Percentiles rank a stretch among this genome's conserved stretches.
Evolutionary conservation across 2,888 invertebrate genomes (phyloP).

Genomic region (Chrysotoxum bicinctum): DNA sequence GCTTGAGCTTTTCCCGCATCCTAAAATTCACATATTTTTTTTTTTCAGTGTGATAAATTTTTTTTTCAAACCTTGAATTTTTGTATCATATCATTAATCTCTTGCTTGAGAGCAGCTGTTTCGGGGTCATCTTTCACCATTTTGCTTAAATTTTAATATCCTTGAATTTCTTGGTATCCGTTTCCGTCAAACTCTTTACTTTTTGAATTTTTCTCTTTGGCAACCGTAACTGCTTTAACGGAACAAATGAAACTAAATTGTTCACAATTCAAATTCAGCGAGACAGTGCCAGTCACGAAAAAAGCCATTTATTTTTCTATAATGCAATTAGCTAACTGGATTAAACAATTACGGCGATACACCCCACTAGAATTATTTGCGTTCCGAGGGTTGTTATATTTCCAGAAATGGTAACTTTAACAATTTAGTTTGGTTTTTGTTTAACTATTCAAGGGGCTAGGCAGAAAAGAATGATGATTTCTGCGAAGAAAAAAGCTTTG

Average conservation of each 20-base stretch:
- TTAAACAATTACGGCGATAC: conserved; percentile 66
- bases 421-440: background rate
- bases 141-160: conserved; percentile 65
- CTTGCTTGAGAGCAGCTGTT: conserved; percentile 89
- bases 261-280: conserved; percentile 37
- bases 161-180: conserved; percentile 9
- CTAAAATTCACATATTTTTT: conserved; percentile 81
- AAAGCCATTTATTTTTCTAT: conserved; percentile 51
- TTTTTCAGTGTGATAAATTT: background rate
- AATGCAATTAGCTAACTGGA: conserved; percentile 80
- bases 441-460: conserved; percentile 4
- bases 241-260: conserved; percentile 52
- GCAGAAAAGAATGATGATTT: background rate
- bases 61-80: conserved; percentile 86
- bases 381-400: conserved; percentile 5
- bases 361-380: background rate
- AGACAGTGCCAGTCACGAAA: conserved; percentile 25
- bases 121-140: conserved; percentile 94
- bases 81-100: conserved; percentile 90
- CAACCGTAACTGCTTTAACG: conserved; percentile 46
- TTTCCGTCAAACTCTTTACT: background rate
- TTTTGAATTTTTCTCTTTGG: conserved; percentile 15
- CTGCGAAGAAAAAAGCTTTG: background rate
- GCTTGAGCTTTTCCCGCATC: conserved; percentile 90
- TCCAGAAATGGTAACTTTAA: conserved; percentile 28